Base-by-base conservation (phyloP, 2,888 invertebrate species). In the Phorcus lineatus region DNA sequence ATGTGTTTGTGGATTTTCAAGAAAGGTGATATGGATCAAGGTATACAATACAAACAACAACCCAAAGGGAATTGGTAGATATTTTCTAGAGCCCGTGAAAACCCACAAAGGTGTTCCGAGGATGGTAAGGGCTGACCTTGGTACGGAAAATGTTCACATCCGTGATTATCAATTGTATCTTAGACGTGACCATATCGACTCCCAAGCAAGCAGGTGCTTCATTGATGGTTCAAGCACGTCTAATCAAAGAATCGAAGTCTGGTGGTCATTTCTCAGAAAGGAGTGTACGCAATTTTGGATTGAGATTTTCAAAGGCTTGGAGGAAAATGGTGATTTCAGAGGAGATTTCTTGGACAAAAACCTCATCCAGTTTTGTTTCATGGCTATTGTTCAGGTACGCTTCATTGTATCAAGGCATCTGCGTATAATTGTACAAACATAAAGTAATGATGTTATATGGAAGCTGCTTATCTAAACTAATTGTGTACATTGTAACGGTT, bases 171-270 rank as follows among this genome's bases (percentile, higher is more conserved):
- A 62, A 62, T 24, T n/a, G 24, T 62, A 2, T 24, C 62, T 62
- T 24, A 22, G 62, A 62, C 28, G 62, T 24, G 62, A 3, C 62
- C 24, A 62, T 62, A 62, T 24, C 11, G 19, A 62, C 17, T 24
- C 22, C 11, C 28, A 62, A 62, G 62, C 62, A 52, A 31, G 67
- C 17, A 81, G 36, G 36, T 52, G 76, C 19, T 80, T 53, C 22
- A 54, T 80, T 13, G 52, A 28, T 67, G 77, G 79, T n/a, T 17
- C 70, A 19, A 83, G 81, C 47, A 80, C 81, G 24, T 40, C 66
- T 31, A 84, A 84, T 53, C 82, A 83, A 79, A 16, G 79, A 36
- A 82, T 81, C 7, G 83, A 85, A 79, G 55, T 78, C 47, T 85
- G 82, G 80, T 83, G 85, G 80, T 78, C 82, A 0, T 79, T 81